Base-by-base conservation (phyloP, 1,140 invertebrate genomes). In the Drosophila suzukii region DNA sequence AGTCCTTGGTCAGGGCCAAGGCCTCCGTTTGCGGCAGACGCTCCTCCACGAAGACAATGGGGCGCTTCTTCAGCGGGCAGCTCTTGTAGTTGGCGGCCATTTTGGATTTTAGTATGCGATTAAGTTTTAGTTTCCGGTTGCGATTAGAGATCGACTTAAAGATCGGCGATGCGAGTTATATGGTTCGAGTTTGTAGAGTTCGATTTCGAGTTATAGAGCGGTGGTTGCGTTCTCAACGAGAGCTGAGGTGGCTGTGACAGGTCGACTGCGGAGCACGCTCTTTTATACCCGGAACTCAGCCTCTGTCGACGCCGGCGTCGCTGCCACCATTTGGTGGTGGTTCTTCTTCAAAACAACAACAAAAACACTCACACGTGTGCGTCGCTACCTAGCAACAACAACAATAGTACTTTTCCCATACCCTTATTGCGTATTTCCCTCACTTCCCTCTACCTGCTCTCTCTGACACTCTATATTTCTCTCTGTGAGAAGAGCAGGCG, bases 11-110 rank as follows among this genome's bases (percentile, higher is more conserved):
- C 68, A 90, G 17, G 11, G 88, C 82, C 82, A 90, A 91, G 71
- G 89, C 84, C 73, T 85, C 89, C 30, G 78, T 84, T 80, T 91
- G 89, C 59, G 71, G 70, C 44, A 76, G 73, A 5, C 68, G 72
- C 49, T 94, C 82, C 94, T 93, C 72, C 39, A 86, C 81, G 20
- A 96, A 93, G 13, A 94, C 93, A 70, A 97, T 95, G 61, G 97
- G 97, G 91, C 97, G 94, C 93, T 98, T 98, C 93, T 98, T 98
- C 32, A 98, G 94, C 91, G 97, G 97, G 91, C 97, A 97, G 93
- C 96, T 95, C 86, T 96, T 97, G 93, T 97, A 97, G 92, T 96
- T 97, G 77, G 78, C 56, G 41, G 81, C 77, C 90, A 91, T 91
- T 62, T 53, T 73, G 12, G 41, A 32, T 24, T 20, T 20, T 20